A percentile compares a stretch with the other conserved stretches of the same genome.
Conservation (phyloP, 2,888 invertebrate genomes). For the Drosophila pseudotalamancana region DNA sequence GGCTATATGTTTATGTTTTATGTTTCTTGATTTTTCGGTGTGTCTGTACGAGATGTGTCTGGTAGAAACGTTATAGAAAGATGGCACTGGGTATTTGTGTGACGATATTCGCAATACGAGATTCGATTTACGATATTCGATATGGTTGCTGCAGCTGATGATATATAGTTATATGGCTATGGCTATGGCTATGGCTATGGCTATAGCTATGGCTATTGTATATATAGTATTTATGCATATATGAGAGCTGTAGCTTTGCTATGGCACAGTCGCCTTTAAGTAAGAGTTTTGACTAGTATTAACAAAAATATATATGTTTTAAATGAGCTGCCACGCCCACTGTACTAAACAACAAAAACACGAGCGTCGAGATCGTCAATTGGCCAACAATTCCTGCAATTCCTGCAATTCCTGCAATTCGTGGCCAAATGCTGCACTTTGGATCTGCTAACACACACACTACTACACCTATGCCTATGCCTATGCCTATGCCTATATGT, state of each 20-base stretch:
- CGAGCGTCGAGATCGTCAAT: constrained; percentile 71
- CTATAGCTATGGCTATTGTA: constrained; percentile 45
- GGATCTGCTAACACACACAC: constrained; percentile 58
- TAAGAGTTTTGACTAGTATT: constrained; percentile 72
- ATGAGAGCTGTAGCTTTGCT: constrained; percentile 63
- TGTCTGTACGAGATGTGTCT: constrained; percentile 26
- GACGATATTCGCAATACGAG: no score
- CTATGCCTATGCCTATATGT: neutral
- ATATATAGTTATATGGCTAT: constrained; percentile 2
- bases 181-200: constrained; percentile 6
- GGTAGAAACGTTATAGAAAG: constrained; percentile 36
- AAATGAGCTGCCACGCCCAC: constrained; percentile 51
- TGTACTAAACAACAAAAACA: constrained; percentile 60
- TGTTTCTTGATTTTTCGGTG: constrained; percentile 31
- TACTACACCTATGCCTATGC: constrained; percentile 8
- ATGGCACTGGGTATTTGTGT: constrained; percentile 58
- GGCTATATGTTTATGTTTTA: constrained; percentile 48
- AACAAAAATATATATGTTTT: constrained; percentile 42
- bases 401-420: constrained; percentile 17
- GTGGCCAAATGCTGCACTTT: constrained; percentile 66
- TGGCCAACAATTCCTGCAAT: constrained; percentile 42
- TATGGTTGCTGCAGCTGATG: constrained; percentile 15
- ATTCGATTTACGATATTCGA: constrained; percentile 7
- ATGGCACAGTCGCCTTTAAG: constrained; percentile 75
- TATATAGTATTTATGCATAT: constrained; percentile 11